Evolutionary conservation across 2,888 invertebrate genomes (phyloP), one percentile per base, ranked within the genome.

Genomic region (Melanostoma mellinum): DNA sequence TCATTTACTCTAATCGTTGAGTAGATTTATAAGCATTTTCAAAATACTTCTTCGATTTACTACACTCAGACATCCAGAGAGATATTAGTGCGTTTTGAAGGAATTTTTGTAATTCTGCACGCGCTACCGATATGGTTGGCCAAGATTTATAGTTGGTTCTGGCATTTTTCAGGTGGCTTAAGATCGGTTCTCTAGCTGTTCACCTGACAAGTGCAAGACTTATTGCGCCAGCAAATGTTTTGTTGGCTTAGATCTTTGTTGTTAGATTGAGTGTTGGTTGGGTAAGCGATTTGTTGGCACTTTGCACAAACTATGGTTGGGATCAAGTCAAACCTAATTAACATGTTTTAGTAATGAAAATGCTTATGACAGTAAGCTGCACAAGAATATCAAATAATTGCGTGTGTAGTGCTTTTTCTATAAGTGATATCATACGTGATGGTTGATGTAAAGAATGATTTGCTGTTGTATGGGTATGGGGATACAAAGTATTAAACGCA

Each of bases 301-400:
- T 78, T 72, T 72, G 63, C 10, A 42, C 3, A 33, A 56, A 30
- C 36, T 44, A 38, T 44, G 9, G 68, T 50, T 35, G 68, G 42
- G 63, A 75, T 71, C 75, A 53, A 75, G 58, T 69, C 72, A 48
- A 44, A 30, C 33, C 35, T 65, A 73, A 77, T 77, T 77, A 77
- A 77, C 55, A 77, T 68, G 72, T 72, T 72, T 60, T 20, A 30
- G 32, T 42, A 53, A 20, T 56, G 63, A 55, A 78, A 72, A 52
- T 63, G n/a, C 46, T 80, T 72, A 76, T 81, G 81, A 76, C 72
- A 76, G 60, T 48, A 52, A 60, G 9, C 44, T 61, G 35, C 38
- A 42, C 35, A 46, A 33, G 58, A 52, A 56, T 53, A 69, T 50
- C 58, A 46, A 69, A 50, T 63, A 38, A 50, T 69, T 73, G 63